phyloP scores from a whole-genome alignment of 2,113 vertebrate species.

The Macheiramphus alcinus region DNA sequence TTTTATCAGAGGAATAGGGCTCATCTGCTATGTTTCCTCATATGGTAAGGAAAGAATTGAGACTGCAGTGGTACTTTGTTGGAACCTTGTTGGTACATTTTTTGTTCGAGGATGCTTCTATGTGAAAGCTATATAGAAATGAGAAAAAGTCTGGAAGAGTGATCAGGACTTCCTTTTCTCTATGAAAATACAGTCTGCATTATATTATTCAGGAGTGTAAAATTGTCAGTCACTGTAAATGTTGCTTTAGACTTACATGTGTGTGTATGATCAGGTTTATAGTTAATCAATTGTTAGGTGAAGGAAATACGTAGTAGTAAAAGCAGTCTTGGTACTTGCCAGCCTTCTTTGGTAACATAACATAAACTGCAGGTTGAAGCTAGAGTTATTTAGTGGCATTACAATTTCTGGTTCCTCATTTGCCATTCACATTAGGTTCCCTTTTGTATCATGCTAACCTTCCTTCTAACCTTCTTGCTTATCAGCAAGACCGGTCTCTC shows the following conservation, averaged over 20 bases:
- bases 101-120: not conserved
- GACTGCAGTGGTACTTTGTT: not conserved
- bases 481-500: not conserved
- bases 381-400: not conserved
- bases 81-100: not conserved
- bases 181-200: not conserved
- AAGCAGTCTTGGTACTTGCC: not conserved
- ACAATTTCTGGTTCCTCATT: not conserved
- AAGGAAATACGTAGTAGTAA: not conserved
- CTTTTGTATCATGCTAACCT: not conserved
- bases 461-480: not conserved
- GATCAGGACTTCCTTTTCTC: not conserved
- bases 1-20: not conserved
- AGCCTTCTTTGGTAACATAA: not conserved
- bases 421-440: not conserved
- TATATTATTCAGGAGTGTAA: not conserved
- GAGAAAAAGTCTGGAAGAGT: not conserved
- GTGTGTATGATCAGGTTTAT: not conserved
- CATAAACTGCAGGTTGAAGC: not conserved
- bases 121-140: not conserved
- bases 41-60: not conserved
- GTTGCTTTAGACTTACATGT: not conserved
- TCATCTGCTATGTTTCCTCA: not conserved
- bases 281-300: not conserved
- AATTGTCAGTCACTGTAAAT: not conserved